Conservation (phyloP, 2,113 vertebrate genomes). For the Chlamydotis undulata region DNA sequence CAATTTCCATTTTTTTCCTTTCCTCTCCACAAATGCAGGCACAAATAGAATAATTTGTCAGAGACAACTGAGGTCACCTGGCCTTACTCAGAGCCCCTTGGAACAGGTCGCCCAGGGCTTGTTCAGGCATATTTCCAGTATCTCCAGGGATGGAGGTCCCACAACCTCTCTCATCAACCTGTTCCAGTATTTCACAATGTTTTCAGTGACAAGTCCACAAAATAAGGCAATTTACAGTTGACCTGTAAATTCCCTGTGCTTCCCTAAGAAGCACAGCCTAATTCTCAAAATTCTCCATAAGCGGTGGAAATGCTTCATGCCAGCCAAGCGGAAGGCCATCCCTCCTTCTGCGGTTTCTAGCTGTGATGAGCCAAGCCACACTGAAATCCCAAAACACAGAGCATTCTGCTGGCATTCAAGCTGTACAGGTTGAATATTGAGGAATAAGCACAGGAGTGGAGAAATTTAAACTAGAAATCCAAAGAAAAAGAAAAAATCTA, state of each 20-base stretch:
- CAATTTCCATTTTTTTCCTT: background rate
- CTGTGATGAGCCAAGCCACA: background rate
- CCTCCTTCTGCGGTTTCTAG: background rate
- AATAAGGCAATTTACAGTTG: background rate
- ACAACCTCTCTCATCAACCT: background rate
- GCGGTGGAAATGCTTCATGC: background rate
- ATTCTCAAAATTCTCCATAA: background rate
- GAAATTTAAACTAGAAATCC: background rate
- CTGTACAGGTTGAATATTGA: background rate
- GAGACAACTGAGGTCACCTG: background rate
- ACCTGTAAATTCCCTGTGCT: background rate
- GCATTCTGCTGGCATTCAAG: background rate
- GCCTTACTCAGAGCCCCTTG: background rate
- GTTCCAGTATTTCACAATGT: background rate
- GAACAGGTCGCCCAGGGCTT: background rate
- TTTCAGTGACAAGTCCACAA: background rate
- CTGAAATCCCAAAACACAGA: background rate
- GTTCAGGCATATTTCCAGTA: background rate
- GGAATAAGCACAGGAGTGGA: background rate
- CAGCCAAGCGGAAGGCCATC: background rate
- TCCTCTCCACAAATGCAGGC: background rate
- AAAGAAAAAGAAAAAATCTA: background rate
- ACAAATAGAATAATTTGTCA: rapidly evolving
- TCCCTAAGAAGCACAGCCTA: background rate
- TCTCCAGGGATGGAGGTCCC: background rate